These are phyloP conservation scores for Diarsia rubi DNA, from an alignment of 2,888 invertebrate genomes.

Conservation along the genomic window DNA sequence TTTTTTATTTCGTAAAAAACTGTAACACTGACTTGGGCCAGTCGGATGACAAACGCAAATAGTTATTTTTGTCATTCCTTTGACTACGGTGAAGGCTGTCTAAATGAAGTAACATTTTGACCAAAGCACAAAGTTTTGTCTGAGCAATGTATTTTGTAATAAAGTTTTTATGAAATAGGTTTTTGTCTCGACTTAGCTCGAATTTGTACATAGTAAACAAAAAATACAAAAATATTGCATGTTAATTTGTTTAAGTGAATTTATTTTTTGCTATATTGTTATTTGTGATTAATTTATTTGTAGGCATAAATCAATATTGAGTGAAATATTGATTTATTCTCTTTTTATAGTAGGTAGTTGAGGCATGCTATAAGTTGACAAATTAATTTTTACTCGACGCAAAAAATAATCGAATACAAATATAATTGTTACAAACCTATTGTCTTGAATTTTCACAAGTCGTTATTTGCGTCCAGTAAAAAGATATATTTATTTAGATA, in stretches of 20 bases:
- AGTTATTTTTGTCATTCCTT: conserved; percentile 42
- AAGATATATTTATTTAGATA: conserved; percentile 13
- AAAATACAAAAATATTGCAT: conserved; percentile 70
- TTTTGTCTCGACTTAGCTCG: conserved; percentile 36
- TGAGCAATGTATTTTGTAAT: conserved; percentile 23
- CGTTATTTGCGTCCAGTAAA: conserved; percentile 62
- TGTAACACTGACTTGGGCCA: neutral
- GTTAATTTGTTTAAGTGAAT: conserved; percentile 51
- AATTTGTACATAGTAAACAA: conserved; percentile 64
- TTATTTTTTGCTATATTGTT: conserved; percentile 51
- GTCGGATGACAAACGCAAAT: neutral
- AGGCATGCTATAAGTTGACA: conserved; percentile 38
- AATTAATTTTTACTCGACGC: conserved; percentile 54
- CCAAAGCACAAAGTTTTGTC: conserved; percentile 74
- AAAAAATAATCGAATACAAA: conserved; percentile 25
- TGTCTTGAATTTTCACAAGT: conserved; percentile 8
- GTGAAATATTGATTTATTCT: conserved; percentile 36
- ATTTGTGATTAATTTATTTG: conserved; percentile 44
- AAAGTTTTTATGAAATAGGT: conserved; percentile 16
- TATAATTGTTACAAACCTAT: conserved; percentile 4
- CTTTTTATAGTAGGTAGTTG: conserved; percentile 24
- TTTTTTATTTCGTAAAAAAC: neutral
- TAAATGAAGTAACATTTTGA: conserved; percentile 50
- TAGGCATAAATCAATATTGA: conserved; percentile 28
- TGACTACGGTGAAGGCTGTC: conserved; percentile 49